These are phyloP conservation scores for Brachionus plicatilis DNA, from an alignment of 1,140 invertebrate species.

Conservation along the genomic window DNA sequence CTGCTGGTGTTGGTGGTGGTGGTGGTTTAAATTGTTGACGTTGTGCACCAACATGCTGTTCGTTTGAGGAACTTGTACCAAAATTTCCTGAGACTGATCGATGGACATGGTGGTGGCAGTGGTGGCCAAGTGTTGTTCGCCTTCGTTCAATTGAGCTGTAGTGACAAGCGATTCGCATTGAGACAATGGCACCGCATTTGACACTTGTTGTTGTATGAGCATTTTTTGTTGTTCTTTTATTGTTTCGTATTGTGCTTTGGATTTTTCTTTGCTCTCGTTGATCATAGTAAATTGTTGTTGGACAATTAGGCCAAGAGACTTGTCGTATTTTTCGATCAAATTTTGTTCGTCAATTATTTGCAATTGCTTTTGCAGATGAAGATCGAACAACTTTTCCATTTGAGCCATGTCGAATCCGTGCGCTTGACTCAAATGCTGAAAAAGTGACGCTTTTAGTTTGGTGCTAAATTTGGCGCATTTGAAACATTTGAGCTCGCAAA, in stretches of 20 bases:
- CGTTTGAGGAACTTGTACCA: neutral
- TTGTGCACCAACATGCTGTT: neutral
- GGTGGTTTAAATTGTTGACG: no score
- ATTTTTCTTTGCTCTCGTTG: conserved; percentile 28
- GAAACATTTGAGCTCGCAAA: conserved; percentile 4
- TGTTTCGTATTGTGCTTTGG: neutral
- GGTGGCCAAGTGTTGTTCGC: neutral
- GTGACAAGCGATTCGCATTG: neutral
- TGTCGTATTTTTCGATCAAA: conserved; percentile 25
- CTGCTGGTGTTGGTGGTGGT: no score
- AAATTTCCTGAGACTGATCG: neutral
- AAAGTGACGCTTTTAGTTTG: neutral
- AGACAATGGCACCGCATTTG: neutral
- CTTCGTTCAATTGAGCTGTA: neutral
- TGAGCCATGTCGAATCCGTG: neutral
- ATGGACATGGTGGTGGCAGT: neutral
- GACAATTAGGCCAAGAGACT: neutral
- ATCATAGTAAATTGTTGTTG: neutral
- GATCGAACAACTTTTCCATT: conserved; percentile 14
- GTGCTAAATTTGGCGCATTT: conserved; percentile 34
- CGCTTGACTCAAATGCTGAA: neutral
- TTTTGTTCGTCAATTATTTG: conserved; percentile 3
- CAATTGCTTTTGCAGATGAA: conserved; percentile 34
- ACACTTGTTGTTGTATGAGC: neutral
- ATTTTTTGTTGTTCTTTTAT: conserved; percentile 15